Conservation (phyloP, 1,140 invertebrate genomes). For the Cardiocondyla obscurior region DNA sequence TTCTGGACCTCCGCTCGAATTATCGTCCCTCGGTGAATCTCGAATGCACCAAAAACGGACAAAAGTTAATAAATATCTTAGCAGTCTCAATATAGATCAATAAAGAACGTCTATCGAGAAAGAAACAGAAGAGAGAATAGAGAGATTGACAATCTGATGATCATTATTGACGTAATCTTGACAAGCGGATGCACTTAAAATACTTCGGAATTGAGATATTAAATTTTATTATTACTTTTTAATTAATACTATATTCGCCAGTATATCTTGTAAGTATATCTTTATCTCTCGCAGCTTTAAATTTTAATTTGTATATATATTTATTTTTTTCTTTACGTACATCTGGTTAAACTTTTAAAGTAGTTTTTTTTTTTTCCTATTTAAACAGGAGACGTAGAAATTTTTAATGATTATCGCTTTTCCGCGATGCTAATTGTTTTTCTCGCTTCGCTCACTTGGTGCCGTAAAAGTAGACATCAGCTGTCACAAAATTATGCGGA, state of each 20-base stretch:
- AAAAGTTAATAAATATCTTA: constrained; percentile 1
- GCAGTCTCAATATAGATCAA: background rate
- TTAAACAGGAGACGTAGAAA: no score
- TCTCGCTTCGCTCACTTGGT: no score
- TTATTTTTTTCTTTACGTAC: no score
- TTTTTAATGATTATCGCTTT: no score
- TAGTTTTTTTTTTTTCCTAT: no score
- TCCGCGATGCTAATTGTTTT: no score
- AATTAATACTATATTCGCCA: background rate
- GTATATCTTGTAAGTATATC: background rate
- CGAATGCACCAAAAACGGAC: background rate
- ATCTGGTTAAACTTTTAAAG: background rate
- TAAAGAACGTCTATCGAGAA: background rate
- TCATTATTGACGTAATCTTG: background rate
- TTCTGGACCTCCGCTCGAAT: background rate
- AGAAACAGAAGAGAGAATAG: background rate
- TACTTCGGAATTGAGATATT: background rate
- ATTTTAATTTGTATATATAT: background rate
- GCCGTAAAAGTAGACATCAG: no score
- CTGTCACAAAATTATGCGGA: no score
- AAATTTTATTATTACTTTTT: background rate
- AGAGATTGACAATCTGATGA: background rate
- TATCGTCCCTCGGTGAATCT: constrained; percentile 5
- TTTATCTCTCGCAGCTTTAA: background rate
- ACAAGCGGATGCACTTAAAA: constrained; percentile 3